Percentiles rank a stretch among this genome's conserved stretches.
Evolutionary conservation across 2,113 vertebrate species (phyloP).

Genomic region (Pelvicachromis taeniatus): DNA sequence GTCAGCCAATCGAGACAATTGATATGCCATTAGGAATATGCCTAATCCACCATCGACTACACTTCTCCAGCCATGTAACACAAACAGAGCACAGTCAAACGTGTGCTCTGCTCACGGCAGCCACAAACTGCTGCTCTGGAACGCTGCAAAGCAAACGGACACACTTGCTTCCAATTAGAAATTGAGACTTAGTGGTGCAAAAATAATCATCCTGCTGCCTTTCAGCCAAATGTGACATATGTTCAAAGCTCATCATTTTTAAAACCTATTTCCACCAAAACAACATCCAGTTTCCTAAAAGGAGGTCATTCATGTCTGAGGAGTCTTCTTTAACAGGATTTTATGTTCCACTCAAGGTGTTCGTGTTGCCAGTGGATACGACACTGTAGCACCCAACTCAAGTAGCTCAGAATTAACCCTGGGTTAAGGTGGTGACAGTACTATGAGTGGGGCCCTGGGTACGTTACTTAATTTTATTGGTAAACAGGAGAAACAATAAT

Average conservation of each 20-base stretch:
- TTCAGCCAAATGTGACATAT: background rate
- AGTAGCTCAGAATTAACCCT: no score
- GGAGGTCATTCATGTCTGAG: background rate
- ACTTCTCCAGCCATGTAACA: background rate
- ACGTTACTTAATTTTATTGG: no score
- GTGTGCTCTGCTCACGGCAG: background rate
- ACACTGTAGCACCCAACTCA: no score
- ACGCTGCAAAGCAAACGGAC: background rate
- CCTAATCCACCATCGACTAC: conserved; percentile 23
- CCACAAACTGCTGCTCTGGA: background rate
- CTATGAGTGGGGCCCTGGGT: no score
- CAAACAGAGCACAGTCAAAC: conserved; percentile 2
- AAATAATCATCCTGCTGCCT: background rate
- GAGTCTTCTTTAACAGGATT: background rate
- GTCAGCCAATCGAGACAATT: conserved; percentile 57
- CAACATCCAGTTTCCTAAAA: background rate
- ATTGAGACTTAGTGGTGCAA: background rate
- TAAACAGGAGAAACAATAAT: no score
- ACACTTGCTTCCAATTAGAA: background rate
- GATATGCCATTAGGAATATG: conserved; percentile 59
- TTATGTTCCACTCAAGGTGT: background rate
- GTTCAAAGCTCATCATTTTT: background rate
- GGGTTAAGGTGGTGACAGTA: no score
- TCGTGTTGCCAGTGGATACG: background rate
- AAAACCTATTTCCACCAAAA: background rate